A percentile compares a stretch with the other conserved stretches of the same genome.
phyloP scores from a whole-genome alignment of 2,888 invertebrate genomes.

The Endomychus coccineus region DNA sequence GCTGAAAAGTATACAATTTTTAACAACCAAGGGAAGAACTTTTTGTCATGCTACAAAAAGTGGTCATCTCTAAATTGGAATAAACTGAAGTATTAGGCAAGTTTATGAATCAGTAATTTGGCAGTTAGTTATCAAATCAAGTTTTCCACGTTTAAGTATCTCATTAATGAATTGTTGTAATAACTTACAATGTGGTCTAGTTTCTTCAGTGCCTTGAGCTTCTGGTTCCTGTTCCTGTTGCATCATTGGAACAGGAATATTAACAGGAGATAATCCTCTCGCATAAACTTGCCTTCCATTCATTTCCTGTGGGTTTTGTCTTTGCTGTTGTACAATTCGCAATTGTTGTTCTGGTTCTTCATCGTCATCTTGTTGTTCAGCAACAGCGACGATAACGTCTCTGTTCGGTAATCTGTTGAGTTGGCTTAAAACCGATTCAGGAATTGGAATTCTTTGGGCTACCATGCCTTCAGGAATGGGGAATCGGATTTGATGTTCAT shows the following conservation, averaged over 20 bases:
- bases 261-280: conserved; percentile 39
- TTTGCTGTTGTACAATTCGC: conserved; percentile 36
- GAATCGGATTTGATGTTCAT: conserved; percentile 9
- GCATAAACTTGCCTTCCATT: conserved; percentile 41
- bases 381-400: conserved; percentile 40
- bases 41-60: too few relatives aligned
- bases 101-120: conserved; percentile 1
- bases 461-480: conserved; percentile 21
- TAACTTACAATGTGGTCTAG: conserved; percentile 70
- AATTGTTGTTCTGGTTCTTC: conserved; percentile 29
- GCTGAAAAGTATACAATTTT: too few relatives aligned
- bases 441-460: conserved; percentile 46
- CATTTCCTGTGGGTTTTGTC: conserved; percentile 38
- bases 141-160: background rate
- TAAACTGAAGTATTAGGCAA: too few relatives aligned
- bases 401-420: conserved; percentile 39
- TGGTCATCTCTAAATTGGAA: too few relatives aligned
- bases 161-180: background rate
- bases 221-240: conserved; percentile 41
- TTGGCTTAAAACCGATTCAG: conserved; percentile 42
- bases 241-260: conserved; percentile 43
- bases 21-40: too few relatives aligned
- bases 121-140: background rate
- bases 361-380: conserved; percentile 25
- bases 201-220: conserved; percentile 46